Evolutionary conservation across 2,888 invertebrate species (phyloP).

Genomic region (Callosobruchus maculatus): DNA sequence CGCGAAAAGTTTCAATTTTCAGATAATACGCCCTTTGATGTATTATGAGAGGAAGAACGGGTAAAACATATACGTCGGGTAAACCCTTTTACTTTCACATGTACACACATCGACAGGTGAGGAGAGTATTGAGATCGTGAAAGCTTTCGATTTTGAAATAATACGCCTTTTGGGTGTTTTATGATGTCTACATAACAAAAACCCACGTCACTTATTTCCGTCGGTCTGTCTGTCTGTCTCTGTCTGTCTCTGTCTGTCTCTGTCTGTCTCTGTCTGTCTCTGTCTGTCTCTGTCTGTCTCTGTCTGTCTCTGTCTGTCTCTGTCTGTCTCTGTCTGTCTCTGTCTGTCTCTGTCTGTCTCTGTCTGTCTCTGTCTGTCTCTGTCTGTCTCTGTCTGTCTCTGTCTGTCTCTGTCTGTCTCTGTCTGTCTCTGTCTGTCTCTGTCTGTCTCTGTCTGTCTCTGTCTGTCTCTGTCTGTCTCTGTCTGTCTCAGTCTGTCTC

Average conservation of each 20-base stretch:
- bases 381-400: conserved; percentile 5
- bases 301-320: conserved; percentile 2
- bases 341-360: conserved; percentile 5
- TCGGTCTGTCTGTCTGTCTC: conserved; percentile 3
- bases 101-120: too few relatives aligned
- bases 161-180: too few relatives aligned
- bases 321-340: conserved; percentile 5
- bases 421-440: conserved; percentile 5
- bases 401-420: conserved; percentile 5
- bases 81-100: too few relatives aligned
- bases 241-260: conserved; percentile 5
- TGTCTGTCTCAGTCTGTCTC: conserved; percentile 4
- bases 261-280: conserved; percentile 1
- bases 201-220: too few relatives aligned
- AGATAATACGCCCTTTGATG: too few relatives aligned
- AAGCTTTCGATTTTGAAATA: too few relatives aligned
- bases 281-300: too few relatives aligned
- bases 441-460: conserved; percentile 4
- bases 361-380: conserved; percentile 5
- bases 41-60: too few relatives aligned
- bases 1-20: too few relatives aligned
- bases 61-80: too few relatives aligned
- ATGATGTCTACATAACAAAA: too few relatives aligned
- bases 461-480: conserved; percentile 5
- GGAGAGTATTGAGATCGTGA: too few relatives aligned